phyloP scores from a whole-genome alignment of 2,888 invertebrate genomes.

The Mimas tiliae region DNA sequence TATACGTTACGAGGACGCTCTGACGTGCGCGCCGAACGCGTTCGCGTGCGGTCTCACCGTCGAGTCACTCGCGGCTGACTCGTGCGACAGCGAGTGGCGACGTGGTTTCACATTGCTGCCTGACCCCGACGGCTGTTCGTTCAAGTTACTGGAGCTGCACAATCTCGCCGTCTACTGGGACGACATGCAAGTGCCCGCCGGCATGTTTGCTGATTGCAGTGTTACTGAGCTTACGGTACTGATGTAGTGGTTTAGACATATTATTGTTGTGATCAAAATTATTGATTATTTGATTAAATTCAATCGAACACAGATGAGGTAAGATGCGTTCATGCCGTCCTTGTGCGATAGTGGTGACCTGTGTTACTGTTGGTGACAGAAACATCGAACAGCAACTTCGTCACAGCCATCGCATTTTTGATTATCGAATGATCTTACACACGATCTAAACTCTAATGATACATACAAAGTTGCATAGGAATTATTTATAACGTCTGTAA shows the following conservation, averaged over 20 bases:
- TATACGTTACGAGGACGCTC: constrained; percentile 96
- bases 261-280: too few relatives aligned
- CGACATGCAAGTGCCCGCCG: constrained; percentile 81
- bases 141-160: constrained; percentile 95
- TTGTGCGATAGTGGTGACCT: too few relatives aligned
- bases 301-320: too few relatives aligned
- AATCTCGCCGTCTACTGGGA: constrained; percentile 97
- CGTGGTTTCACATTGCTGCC: constrained; percentile 88
- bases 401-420: too few relatives aligned
- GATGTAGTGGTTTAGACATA: not conserved
- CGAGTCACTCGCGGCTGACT: constrained; percentile 94
- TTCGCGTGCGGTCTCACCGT: constrained; percentile 96
- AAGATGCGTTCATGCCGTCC: too few relatives aligned
- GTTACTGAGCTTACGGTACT: constrained; percentile 86
- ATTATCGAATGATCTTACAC: too few relatives aligned
- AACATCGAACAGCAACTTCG: too few relatives aligned
- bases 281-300: too few relatives aligned
- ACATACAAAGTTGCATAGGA: too few relatives aligned
- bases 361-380: too few relatives aligned
- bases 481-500: too few relatives aligned
- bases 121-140: constrained; percentile 87
- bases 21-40: constrained; percentile 87
- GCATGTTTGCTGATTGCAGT: constrained; percentile 88
- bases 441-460: too few relatives aligned
- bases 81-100: constrained; percentile 95